Evolutionary conservation across 1,140 invertebrate species (phyloP).

Genomic region (Choristoneura fumiferana): DNA sequence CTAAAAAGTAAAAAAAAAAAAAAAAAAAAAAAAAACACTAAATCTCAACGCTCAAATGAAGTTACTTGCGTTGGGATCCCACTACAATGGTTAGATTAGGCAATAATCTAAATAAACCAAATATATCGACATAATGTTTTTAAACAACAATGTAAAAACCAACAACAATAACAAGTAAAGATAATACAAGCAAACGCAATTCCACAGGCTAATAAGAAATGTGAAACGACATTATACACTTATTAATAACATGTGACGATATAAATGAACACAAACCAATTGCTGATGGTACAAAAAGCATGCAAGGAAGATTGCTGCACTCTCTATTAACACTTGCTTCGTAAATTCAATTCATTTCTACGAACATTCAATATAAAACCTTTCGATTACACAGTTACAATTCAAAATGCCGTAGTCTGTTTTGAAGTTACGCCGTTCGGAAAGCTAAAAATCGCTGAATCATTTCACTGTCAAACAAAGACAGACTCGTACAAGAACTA

Average conservation of each 20-base stretch:
- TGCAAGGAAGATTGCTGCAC: conserved; percentile 57
- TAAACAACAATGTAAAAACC: no score
- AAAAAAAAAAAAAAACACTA: no score
- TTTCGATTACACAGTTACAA: conserved; percentile 18
- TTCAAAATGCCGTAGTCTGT: conserved; percentile 27
- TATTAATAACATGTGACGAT: conserved; percentile 37
- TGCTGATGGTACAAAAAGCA: conserved; percentile 41
- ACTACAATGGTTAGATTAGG: no score
- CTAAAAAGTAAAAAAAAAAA: no score
- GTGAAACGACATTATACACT: conserved; percentile 22
- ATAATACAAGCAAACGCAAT: no score
- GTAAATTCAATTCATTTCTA: conserved; percentile 56
- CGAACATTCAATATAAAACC: conserved; percentile 28
- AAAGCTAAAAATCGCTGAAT: conserved; percentile 49
- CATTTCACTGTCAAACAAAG: conserved; percentile 29
- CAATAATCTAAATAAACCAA: no score
- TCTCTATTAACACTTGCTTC: conserved; percentile 57
- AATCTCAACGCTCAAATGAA: no score
- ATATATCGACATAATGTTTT: no score
- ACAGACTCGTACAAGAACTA: conserved; percentile 18
- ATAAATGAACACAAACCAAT: conserved; percentile 47
- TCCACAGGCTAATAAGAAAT: not conserved
- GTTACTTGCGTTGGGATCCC: no score
- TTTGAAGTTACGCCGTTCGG: conserved; percentile 44
- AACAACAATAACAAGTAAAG: no score